Evolutionary conservation across 2,888 invertebrate genomes (phyloP).

Genomic region (Scaptomyza caliginosa): DNA sequence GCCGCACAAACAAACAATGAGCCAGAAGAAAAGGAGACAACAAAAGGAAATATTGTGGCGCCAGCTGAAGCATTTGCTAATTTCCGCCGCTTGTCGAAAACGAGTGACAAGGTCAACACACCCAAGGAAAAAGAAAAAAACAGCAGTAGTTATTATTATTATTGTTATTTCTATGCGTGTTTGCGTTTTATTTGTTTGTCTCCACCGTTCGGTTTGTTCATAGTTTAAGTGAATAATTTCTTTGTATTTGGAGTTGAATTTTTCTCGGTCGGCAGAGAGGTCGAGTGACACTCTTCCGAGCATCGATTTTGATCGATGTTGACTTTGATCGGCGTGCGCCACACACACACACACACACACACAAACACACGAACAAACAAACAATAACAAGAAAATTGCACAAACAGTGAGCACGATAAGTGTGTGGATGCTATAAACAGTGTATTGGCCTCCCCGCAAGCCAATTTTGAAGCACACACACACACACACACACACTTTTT

Average conservation of each 20-base stretch:
- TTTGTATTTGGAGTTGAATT: slow-evolving; percentile 38
- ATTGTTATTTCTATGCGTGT: slow-evolving; percentile 26
- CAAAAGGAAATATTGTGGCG: slow-evolving; percentile 22
- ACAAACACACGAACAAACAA: background rate
- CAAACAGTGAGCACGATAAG: slow-evolving; percentile 41
- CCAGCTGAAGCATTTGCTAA: slow-evolving; percentile 66
- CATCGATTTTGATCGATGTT: slow-evolving; percentile 54
- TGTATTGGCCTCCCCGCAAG: slow-evolving; percentile 72
- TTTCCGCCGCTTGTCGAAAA: slow-evolving; percentile 64
- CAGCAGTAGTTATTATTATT: slow-evolving; percentile 15
- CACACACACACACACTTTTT: slow-evolving; percentile 50
- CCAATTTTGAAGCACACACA: slow-evolving; percentile 73
- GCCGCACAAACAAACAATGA: background rate
- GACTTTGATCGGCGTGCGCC: slow-evolving; percentile 70
- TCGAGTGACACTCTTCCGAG: slow-evolving; percentile 73
- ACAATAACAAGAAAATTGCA: slow-evolving; percentile 51
- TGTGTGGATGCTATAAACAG: slow-evolving; percentile 66
- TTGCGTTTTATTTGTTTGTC: slow-evolving; percentile 5
- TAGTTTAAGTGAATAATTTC: slow-evolving; percentile 64
- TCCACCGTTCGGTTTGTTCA: slow-evolving; percentile 7
- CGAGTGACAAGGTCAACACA: slow-evolving; percentile 69
- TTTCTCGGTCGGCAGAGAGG: slow-evolving; percentile 50
- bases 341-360: background rate
- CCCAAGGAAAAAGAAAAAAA: slow-evolving; percentile 47
- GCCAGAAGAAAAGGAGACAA: slow-evolving; percentile 10